Conservation (phyloP, 2,797 vertebrate species). For the Adelosebastes latens region DNA sequence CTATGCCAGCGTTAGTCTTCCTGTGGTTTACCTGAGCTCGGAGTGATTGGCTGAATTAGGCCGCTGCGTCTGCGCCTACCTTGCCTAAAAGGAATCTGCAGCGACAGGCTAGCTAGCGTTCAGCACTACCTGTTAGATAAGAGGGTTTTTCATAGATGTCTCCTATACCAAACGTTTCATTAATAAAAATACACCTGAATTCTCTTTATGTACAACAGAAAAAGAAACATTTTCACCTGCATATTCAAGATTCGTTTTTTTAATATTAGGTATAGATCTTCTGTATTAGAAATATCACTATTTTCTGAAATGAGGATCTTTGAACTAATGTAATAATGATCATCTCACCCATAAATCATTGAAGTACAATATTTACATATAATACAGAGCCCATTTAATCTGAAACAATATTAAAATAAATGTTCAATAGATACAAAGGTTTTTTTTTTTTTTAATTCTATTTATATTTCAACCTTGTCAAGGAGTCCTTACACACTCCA, state of each 20-base stretch:
- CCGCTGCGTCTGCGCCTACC: constrained; percentile 58
- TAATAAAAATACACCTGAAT: constrained; percentile 85
- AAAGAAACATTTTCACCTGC: constrained; percentile 82
- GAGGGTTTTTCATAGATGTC: constrained; percentile 71
- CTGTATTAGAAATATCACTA: constrained; percentile 92
- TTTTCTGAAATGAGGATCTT: constrained; percentile 86
- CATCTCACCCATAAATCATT: constrained; percentile 82
- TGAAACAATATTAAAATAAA: constrained; percentile 94
- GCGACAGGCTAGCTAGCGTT: constrained; percentile 69
- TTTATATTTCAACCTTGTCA: constrained; percentile 82
- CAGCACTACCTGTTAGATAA: constrained; percentile 77
- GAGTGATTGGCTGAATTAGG: constrained; percentile 76
- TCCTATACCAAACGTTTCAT: constrained; percentile 82
- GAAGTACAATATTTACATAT: constrained; percentile 90
- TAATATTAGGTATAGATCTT: constrained; percentile 86
- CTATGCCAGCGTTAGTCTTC: constrained; percentile 69
- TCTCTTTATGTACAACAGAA: constrained; percentile 87
- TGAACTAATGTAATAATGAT: constrained; percentile 83
- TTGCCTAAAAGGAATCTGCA: constrained; percentile 66
- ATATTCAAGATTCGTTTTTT: constrained; percentile 87
- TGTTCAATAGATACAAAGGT: constrained; percentile 90
- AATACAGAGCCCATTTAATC: constrained; percentile 86
- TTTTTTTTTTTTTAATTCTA: constrained; percentile 63
- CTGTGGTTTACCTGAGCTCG: constrained; percentile 82
- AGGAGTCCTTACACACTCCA: constrained; percentile 81